phyloP scores from a whole-genome alignment of 2,888 invertebrate genomes.

The Ferrisia virgata region DNA sequence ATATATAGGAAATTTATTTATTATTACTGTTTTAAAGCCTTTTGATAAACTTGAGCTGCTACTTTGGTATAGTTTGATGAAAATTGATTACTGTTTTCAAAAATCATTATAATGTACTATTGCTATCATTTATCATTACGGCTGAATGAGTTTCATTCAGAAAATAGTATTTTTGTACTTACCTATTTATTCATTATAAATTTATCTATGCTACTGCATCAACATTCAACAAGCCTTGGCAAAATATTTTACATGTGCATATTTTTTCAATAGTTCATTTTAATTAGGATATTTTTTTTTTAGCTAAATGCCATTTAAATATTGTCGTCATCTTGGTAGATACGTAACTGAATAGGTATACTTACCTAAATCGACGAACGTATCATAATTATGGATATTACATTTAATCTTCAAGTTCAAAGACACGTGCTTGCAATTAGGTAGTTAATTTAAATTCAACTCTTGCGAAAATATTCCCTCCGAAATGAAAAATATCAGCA shows the following conservation, averaged over 20 bases:
- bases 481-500: too few species aligned
- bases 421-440: not conserved
- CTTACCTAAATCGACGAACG: too few species aligned
- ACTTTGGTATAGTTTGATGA: not conserved
- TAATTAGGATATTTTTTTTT: too few species aligned
- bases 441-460: not conserved
- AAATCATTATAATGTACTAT: not conserved
- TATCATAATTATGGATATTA: too few species aligned
- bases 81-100: not conserved
- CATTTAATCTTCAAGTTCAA: not conserved
- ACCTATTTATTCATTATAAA: not conserved
- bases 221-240: too few species aligned
- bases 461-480: not conserved
- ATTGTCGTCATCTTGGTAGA: too few species aligned
- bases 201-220: not conserved
- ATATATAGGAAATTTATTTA: not conserved
- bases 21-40: not conserved
- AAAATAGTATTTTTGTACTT: too few species aligned
- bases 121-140: not conserved
- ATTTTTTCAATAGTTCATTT: too few species aligned
- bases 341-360: too few species aligned
- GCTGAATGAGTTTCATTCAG: not conserved
- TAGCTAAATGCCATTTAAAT: too few species aligned
- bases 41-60: not conserved
- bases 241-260: too few species aligned